Percentiles rank a stretch among this genome's conserved stretches.
Conservation (phyloP, 2,113 vertebrate species). For the Rhinichthys klamathensis region DNA sequence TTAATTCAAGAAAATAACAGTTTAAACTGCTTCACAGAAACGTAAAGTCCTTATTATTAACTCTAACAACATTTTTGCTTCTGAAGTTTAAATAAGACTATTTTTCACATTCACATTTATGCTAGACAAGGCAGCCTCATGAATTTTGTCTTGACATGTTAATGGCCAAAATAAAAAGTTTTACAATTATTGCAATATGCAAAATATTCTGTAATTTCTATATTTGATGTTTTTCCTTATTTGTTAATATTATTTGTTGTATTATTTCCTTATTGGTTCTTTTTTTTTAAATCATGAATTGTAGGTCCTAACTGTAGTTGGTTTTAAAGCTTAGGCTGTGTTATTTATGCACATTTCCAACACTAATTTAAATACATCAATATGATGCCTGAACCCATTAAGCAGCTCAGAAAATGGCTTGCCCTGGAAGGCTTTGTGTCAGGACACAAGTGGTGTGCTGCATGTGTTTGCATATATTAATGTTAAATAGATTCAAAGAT, state of each 20-base stretch:
- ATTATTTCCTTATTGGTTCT: too few species aligned
- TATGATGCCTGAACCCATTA: slow-evolving; percentile 6
- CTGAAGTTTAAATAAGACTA: background rate
- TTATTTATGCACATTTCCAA: slow-evolving; percentile 2
- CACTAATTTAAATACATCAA: background rate
- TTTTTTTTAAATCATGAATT: background rate
- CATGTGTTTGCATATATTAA: slow-evolving; percentile 7
- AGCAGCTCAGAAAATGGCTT: background rate
- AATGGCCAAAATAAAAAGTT: background rate
- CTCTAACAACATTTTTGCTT: background rate
- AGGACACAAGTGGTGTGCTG: background rate
- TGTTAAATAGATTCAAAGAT: background rate
- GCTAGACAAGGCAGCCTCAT: background rate
- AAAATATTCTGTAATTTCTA: background rate
- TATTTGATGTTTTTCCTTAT: background rate
- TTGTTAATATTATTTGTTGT: background rate
- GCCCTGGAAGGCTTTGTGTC: background rate
- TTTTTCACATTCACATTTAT: slow-evolving; percentile 1
- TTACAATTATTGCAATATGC: background rate
- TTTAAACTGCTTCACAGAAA: background rate
- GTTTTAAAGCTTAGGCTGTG: background rate
- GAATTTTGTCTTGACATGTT: background rate
- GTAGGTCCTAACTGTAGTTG: background rate
- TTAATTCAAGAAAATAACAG: background rate
- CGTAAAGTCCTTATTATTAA: background rate